Base-by-base conservation (phyloP, 2,888 invertebrate species). In the Cephus sareptanus region DNA sequence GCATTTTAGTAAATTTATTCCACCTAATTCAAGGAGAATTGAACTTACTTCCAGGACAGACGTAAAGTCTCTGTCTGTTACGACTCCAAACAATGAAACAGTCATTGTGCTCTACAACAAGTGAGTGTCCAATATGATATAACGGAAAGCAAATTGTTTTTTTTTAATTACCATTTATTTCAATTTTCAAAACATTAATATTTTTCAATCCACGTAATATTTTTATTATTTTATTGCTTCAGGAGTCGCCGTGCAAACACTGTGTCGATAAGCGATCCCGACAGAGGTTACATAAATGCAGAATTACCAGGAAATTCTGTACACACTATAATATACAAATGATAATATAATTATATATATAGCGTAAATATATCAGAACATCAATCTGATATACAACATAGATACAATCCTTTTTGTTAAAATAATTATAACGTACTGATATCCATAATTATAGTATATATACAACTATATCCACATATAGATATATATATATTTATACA, bases 1-100 rank as follows among this genome's bases (percentile, higher is more conserved):
- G 0, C 97, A 97, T 90, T 95, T 95, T 87, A 70, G 70, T 6
- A 70, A 33, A 70, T 70, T 70, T 30, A 70, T 70, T 31, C 11
- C 30, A 15, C 70, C 31, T 13, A 30, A 15, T 33, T 70, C 70
- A 30, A 33, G 0, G 4, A 70, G 70, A 70, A 70, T 70, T 15
- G 70, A 70, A 6, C 1, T 70, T 0, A 70, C 30, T 1, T 15
- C 30, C 4, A 30, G 31, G 4, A 31, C 3, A 0, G 3, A 11
- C 11, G 15, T 70, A 1, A 30, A 30, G 23, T 30, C 70, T 12
- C 9, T 70, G 70, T 30, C 70, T 1, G 30, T 70, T 70, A 33
- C 15, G 31, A 70, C 70, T 30, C 70, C 70, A 6, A 70, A 30
- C 13, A 30, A 70, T 13, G 30, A 70, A 30, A 70, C 30, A 30